Percentiles rank a stretch among this genome's conserved stretches.
These are phyloP conservation scores for Drosophila orosa DNA, from an alignment of 1,140 invertebrate genomes.

Conservation along the genomic window DNA sequence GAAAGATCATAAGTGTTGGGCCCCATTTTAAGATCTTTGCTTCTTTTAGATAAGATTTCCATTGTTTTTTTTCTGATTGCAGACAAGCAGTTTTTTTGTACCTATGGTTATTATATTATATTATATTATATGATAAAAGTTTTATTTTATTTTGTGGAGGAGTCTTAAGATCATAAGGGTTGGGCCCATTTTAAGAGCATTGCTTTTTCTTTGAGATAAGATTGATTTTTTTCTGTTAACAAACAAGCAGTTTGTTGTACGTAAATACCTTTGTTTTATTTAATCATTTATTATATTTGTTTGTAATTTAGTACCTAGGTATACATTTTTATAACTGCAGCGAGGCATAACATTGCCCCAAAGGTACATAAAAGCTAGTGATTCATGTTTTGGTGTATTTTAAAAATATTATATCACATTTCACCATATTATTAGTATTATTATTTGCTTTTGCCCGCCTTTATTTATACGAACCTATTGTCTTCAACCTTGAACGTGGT, in stretches of 20 bases:
- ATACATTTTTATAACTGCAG: neutral
- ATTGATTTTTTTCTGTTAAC: neutral
- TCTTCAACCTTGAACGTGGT: slow-evolving; percentile 9
- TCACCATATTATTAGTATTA: neutral
- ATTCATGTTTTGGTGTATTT: neutral
- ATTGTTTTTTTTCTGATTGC: neutral
- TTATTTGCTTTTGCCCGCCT: neutral
- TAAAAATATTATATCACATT: neutral
- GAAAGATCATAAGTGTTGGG: no score
- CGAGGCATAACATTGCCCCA: neutral
- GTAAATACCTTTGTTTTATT: neutral
- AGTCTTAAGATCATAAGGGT: no score
- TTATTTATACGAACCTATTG: neutral
- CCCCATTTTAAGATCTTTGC: no score
- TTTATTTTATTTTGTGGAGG: no score
- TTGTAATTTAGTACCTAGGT: neutral
- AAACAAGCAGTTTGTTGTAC: neutral
- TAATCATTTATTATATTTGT: neutral
- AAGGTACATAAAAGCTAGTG: neutral
- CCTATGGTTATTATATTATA: no score
- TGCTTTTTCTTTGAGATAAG: slow-evolving; percentile 8
- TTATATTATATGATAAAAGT: no score
- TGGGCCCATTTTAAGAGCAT: no score
- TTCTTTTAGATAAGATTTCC: no score
- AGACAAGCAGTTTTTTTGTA: neutral